A percentile compares a stretch with the other conserved stretches of the same genome.
Evolutionary conservation across 2,797 vertebrate genomes (phyloP).

Genomic region (Channallabes apus): DNA sequence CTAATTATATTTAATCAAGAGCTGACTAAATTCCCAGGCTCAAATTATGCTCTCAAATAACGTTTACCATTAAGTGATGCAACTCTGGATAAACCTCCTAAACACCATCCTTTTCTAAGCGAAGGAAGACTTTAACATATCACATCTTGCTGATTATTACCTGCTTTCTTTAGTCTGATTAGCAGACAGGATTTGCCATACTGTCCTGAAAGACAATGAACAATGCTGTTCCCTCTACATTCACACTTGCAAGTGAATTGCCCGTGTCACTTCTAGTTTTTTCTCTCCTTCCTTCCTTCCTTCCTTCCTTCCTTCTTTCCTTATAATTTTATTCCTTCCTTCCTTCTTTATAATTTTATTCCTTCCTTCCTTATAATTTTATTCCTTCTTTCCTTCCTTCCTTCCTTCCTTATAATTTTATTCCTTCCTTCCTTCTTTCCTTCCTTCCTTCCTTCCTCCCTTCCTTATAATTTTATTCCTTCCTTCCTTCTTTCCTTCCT

Average conservation of each 20-base stretch:
- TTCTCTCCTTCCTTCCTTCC: too few relatives aligned
- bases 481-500: too few relatives aligned
- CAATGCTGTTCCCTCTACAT: neutral
- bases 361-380: too few relatives aligned
- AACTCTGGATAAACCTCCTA: neutral
- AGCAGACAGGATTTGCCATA: neutral
- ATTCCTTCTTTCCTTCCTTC: too few relatives aligned
- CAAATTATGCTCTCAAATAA: neutral
- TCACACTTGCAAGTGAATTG: neutral
- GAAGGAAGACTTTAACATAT: neutral
- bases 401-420: too few relatives aligned
- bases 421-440: too few relatives aligned
- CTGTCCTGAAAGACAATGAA: neutral
- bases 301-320: too few relatives aligned
- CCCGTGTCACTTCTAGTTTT: neutral
- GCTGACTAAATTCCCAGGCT: neutral
- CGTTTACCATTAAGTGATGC: neutral
- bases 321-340: too few relatives aligned
- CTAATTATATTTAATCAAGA: constrained; percentile 13
- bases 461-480: too few relatives aligned
- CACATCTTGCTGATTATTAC: neutral
- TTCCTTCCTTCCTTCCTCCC: too few relatives aligned
- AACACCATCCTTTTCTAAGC: neutral
- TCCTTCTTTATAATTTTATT: too few relatives aligned
- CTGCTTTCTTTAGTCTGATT: neutral